Base-by-base conservation (phyloP, 2,113 vertebrate species). In the Potamarius usumacintae region DNA sequence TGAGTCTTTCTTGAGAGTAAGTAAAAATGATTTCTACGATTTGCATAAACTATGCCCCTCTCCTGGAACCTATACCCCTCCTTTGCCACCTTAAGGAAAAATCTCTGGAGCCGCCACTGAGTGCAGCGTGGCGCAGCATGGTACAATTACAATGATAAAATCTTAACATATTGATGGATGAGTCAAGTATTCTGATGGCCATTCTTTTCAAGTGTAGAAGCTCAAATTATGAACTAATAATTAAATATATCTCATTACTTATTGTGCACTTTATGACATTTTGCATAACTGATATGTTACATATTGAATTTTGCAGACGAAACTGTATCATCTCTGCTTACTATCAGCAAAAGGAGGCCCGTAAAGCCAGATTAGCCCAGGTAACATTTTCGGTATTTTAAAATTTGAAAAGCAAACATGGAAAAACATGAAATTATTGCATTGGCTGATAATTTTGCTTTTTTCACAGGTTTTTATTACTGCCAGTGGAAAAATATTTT, bases 261-360 rank as follows among this genome's bases (percentile, higher is more conserved):
- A 50, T 50, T 78, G 12, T 53, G 5, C 18, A 78, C 18, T 14
- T 53, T 15, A 27, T 27, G 0, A n/a, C 22, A 78, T 78, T 78
- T 81, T 17, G 48, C 53, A 58, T 72, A 50, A 82, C 20, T 15
- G 30, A 60, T 60, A 80, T 10, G 5, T 60, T 58, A 20, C 74
- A 55, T 34, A 30, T n/a, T 83, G 11, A 91, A 84, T 89, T 71
- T 93, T 93, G 85, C 91, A 96, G 95, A 58, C 92, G 95, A 65
- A 96, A 96, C 94, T 95, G 95, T 86, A 96, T 95, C 48, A 96
- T 96, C 86, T 95, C 95, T 67, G 94, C 95, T 57, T 96, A 95
- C 88, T 95, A 95, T 89, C 93, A 96, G 87, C 94, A 94, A 89
- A 93, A 92, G 91, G 94, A 96, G 52, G 92, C 85, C 1, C 92